Evolutionary conservation across 1,140 invertebrate species (phyloP), one percentile per base, ranked within the genome.

Genomic region (Drosophila sproati): DNA sequence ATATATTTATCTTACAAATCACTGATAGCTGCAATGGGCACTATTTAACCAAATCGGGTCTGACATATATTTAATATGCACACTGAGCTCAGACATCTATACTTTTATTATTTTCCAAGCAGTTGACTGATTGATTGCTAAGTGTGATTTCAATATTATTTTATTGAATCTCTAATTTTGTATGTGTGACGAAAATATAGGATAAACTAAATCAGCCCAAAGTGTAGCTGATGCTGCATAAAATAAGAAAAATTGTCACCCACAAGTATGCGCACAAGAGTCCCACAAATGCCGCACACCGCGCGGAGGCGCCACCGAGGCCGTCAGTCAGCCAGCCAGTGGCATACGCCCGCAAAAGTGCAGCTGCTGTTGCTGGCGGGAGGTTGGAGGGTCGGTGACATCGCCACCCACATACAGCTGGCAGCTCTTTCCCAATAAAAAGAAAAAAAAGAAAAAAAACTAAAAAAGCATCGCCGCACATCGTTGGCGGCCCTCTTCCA

Each of bases 281-380:
- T 29, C 64, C 35, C 35, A 35, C 41, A 43, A 32, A 56, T 45
- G n/a, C 63, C 54, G 47, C 32, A 63, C 51, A 28, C 56, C 63
- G 45, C 39, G 61, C 45, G 61, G 43, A 67, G 73, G 41, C 77
- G 77, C 77, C 73, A 71, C 68, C 67, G 54, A 80, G 34, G 39
- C 43, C 55, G 43, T 52, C 75, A 68, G 54, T 57, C 62, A 82
- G 77, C 61, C 80, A 86, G 83, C 82, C 82, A 87, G 83, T 88
- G 80, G 83, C 77, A 66, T 70, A 79, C 80, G 28, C 73, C 82
- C 80, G 45, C 83, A 88, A 86, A 87, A 87, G 80, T 87, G 83
- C 83, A 88, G 83, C 59, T 62, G 73, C 71, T 73, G 76, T 43
- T 20, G 37, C 50, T 12, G 45, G 47, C 32, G 47, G 48, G 35